A percentile compares a stretch with the other conserved stretches of the same genome.
phyloP scores from a whole-genome alignment of 1,140 invertebrate genomes.

The Nymphalis io region DNA sequence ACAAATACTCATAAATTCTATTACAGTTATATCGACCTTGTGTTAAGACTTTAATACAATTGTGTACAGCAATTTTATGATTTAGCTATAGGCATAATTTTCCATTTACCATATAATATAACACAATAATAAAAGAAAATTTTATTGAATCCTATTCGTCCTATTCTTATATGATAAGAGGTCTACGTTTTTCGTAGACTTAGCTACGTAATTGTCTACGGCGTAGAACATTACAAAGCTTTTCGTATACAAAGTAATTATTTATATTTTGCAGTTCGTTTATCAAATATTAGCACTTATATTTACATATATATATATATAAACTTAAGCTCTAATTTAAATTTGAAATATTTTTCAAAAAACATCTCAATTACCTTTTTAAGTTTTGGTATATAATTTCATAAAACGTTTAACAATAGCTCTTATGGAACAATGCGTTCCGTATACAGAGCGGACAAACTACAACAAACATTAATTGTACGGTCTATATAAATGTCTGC shows the following conservation, averaged over 20 bases:
- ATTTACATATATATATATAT: no score
- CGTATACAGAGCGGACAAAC: background rate
- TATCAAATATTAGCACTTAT: background rate
- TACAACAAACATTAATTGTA: constrained; percentile 10
- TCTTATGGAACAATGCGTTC: constrained; percentile 1
- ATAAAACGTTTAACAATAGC: constrained; percentile 2
- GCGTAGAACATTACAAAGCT: background rate
- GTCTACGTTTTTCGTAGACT: background rate
- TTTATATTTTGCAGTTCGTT: background rate
- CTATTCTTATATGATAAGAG: background rate
- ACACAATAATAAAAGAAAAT: no score
- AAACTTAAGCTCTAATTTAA: no score
- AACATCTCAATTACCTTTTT: no score
- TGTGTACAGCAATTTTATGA: background rate
- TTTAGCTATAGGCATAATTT: no score
- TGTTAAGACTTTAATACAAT: background rate
- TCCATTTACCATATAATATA: no score
- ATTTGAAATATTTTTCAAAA: no score
- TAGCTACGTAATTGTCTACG: background rate
- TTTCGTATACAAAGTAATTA: background rate
- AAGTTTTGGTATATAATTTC: background rate
- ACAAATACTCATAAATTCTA: constrained; percentile 2
- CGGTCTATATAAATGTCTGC: constrained; percentile 6
- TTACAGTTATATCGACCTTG: background rate
- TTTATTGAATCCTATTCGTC: no score